Evolutionary conservation across 2,797 vertebrate species (phyloP), one percentile per base, ranked within the genome.

Genomic region (Eulemur mongoz): DNA sequence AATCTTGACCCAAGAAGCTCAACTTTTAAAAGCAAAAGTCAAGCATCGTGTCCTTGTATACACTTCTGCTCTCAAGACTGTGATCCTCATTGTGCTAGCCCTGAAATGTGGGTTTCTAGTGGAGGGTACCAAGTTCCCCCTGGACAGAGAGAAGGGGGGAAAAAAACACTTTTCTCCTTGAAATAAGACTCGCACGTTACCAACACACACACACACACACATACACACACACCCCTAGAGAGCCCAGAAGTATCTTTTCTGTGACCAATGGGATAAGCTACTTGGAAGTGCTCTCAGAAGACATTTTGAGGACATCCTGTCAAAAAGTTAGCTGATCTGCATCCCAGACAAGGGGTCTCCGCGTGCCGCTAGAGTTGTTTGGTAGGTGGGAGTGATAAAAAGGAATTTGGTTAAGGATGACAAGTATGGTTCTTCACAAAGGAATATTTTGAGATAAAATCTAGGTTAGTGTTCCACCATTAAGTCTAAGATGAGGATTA

Each of bases 401-500:
- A 61, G 76, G 50, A 92, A 72, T 59, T 15, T 45, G 91, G 89
- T 91, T 85, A 84, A 97, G 81, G 65, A 92, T 35, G 13, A 90
- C 96, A 94, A 76, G 83, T 94, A 94, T 38, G n/a, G 95, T 95
- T 97, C 95, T 97, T 97, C 96, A 97, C 93, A 98, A 99, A 99
- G 98, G 98, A 98, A 99, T 98, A 98, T 93, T 97, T 65, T 97
- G 98, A 98, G 98, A 98, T 98, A 98, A 99, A 98, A 99, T 98
- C 98, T 98, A 98, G 97, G 95, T 97, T 98, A 98, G 97, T 97
- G 98, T 98, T 98, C 94, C 82, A 85, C 97, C 92, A 98, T 98
- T 98, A 99, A 98, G 98, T 97, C 98, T 98, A 98, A 98, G 97
- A 99, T 98, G 93, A 98, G 98, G 99, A 99, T 99, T 99, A 99